phyloP scores from a whole-genome alignment of 2,797 vertebrate species.

The Rhincodon typus region DNA sequence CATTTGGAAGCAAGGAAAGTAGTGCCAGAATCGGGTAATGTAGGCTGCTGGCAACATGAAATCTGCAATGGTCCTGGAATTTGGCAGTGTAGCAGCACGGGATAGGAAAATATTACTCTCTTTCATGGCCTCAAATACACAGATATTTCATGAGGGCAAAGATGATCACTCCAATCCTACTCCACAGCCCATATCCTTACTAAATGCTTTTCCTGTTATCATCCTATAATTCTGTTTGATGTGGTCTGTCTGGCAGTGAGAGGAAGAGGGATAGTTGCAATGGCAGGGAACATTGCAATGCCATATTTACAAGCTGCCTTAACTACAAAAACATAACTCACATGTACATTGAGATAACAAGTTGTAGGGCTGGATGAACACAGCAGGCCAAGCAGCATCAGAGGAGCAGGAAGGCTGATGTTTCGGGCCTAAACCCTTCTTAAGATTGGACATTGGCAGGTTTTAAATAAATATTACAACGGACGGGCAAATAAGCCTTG shows the following conservation, averaged over 20 bases:
- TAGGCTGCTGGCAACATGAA: background rate
- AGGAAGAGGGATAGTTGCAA: background rate
- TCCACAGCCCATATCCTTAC: background rate
- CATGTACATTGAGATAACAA: too few species aligned
- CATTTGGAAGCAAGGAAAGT: background rate
- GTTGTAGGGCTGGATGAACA: too few species aligned
- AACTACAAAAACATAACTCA: too few species aligned
- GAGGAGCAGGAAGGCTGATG: too few species aligned
- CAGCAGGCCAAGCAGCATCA: too few species aligned
- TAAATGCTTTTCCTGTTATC: background rate
- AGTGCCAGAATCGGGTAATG: background rate
- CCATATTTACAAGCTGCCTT: too few species aligned
- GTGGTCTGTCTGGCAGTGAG: background rate
- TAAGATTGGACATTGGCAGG: background rate
- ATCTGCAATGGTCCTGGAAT: background rate
- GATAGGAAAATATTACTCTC: background rate
- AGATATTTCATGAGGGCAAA: background rate
- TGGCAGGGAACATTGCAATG: too few species aligned
- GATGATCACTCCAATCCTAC: background rate
- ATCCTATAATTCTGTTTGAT: background rate
- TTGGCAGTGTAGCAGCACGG: background rate
- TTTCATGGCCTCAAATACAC: background rate
- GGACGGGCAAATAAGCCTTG: background rate
- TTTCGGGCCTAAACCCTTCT: too few species aligned
- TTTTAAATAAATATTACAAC: background rate